These are phyloP conservation scores for Saccostrea glomerata DNA, from an alignment of 1,140 invertebrate genomes.

Conservation along the genomic window DNA sequence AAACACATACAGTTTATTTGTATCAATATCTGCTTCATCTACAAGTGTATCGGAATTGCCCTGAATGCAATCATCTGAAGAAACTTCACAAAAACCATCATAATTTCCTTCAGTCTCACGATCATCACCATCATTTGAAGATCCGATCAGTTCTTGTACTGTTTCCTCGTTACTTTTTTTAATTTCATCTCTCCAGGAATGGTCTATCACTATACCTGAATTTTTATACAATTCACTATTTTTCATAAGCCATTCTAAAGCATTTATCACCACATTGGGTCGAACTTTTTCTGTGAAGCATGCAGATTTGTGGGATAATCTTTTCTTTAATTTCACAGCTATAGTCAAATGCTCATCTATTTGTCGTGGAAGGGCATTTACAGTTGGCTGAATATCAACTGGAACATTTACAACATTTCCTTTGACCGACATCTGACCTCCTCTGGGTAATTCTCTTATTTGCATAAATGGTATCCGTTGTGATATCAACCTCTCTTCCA, in stretches of 20 bases:
- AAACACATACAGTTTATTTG: no score
- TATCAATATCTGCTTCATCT: no score
- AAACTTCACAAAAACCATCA: no score
- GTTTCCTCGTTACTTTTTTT: no score
- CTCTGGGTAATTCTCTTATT: constrained; percentile 41
- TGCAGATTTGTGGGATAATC: constrained; percentile 19
- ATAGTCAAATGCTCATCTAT: constrained; percentile 36
- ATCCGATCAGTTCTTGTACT: no score
- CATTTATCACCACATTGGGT: constrained; percentile 27
- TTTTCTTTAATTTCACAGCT: constrained; percentile 30
- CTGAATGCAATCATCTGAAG: no score
- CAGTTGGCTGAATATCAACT: constrained; percentile 46
- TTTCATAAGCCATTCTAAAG: not conserved
- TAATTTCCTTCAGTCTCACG: no score
- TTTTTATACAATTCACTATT: no score
- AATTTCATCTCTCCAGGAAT: no score
- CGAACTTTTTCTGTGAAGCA: constrained; percentile 22
- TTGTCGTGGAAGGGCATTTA: constrained; percentile 51
- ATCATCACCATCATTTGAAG: no score
- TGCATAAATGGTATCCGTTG: constrained; percentile 48
- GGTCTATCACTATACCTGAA: no score
- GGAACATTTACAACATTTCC: constrained; percentile 39
- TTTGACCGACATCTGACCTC: constrained; percentile 13
- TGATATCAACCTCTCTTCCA: constrained; percentile 60
- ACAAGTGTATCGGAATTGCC: no score